phyloP scores from a whole-genome alignment of 2,797 vertebrate genomes.

The Onychomys torridus region DNA sequence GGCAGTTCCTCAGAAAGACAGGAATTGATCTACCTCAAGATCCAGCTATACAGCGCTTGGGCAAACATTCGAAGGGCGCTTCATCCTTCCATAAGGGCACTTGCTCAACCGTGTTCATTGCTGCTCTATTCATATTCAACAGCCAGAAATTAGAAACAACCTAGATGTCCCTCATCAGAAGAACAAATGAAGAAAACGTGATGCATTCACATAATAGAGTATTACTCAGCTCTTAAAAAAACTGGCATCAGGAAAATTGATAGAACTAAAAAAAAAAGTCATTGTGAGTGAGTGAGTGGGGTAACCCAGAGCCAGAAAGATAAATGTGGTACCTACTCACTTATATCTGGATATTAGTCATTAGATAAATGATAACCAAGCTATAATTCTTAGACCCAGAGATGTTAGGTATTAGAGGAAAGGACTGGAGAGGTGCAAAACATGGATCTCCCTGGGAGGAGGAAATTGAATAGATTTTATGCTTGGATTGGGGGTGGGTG shows the following conservation, averaged over 20 bases:
- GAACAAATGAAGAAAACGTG: not conserved
- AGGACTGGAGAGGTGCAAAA: not conserved
- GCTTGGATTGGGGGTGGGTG: too few species aligned
- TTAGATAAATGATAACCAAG: not conserved
- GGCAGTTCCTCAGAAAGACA: not conserved
- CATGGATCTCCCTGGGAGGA: not conserved
- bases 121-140: not conserved
- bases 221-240: not conserved
- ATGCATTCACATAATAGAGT: not conserved
- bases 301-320: not conserved
- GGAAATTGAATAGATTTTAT: too few species aligned
- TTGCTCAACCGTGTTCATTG: not conserved
- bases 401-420: not conserved
- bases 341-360: not conserved
- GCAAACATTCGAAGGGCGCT: not conserved
- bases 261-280: not conserved
- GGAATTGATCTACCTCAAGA: not conserved
- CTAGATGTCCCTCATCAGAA: not conserved
- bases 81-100: not conserved
- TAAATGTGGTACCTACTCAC: not conserved
- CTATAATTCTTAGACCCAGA: not conserved
- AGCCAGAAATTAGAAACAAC: not conserved
- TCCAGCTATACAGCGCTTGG: not conserved
- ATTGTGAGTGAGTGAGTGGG: not conserved
- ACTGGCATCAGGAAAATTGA: not conserved